A percentile compares a stretch with the other conserved stretches of the same genome.
Evolutionary conservation across 2,888 invertebrate genomes (phyloP).

Genomic region (Thalpophila matura): DNA sequence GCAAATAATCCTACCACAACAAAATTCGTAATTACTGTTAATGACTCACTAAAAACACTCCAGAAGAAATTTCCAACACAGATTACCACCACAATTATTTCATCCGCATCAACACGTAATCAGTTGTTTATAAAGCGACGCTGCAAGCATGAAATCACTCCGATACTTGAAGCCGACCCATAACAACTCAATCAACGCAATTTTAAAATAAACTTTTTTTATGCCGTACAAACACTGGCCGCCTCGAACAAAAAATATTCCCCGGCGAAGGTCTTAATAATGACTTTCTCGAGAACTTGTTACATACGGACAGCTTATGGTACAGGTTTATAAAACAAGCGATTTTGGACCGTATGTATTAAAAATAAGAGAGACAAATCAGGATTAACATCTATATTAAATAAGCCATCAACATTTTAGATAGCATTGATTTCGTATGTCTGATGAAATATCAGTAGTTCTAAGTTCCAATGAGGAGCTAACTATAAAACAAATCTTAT

Average conservation of each 20-base stretch:
- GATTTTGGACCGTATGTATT: slow-evolving; percentile 39
- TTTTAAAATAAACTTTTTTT: slow-evolving; percentile 85
- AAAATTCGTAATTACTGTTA: slow-evolving; percentile 36
- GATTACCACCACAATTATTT: slow-evolving; percentile 56
- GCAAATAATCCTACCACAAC: slow-evolving; percentile 14
- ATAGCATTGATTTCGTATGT: background rate
- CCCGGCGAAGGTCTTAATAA: slow-evolving; percentile 80
- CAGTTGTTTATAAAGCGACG: slow-evolving; percentile 72
- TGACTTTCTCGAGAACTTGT: slow-evolving; percentile 84
- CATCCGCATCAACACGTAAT: slow-evolving; percentile 65
- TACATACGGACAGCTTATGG: slow-evolving; percentile 62
- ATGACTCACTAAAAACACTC: slow-evolving; percentile 44
- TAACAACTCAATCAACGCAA: slow-evolving; percentile 89
- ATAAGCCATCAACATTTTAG: slow-evolving; percentile 1
- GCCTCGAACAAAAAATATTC: slow-evolving; percentile 79
- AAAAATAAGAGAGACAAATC: slow-evolving; percentile 25
- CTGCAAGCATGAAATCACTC: slow-evolving; percentile 77
- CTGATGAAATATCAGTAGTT: too few relatives aligned
- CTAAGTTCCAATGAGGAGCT: too few relatives aligned
- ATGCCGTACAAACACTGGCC: slow-evolving; percentile 75
- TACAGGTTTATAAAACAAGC: slow-evolving; percentile 24
- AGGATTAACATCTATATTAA: slow-evolving; percentile 5
- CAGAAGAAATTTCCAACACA: slow-evolving; percentile 36
- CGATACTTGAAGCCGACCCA: slow-evolving; percentile 71
- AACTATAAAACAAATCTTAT: too few relatives aligned